These are phyloP conservation scores for Haliaeetus leucogaster DNA, from an alignment of 2,113 vertebrate species.

Conservation along the genomic window DNA sequence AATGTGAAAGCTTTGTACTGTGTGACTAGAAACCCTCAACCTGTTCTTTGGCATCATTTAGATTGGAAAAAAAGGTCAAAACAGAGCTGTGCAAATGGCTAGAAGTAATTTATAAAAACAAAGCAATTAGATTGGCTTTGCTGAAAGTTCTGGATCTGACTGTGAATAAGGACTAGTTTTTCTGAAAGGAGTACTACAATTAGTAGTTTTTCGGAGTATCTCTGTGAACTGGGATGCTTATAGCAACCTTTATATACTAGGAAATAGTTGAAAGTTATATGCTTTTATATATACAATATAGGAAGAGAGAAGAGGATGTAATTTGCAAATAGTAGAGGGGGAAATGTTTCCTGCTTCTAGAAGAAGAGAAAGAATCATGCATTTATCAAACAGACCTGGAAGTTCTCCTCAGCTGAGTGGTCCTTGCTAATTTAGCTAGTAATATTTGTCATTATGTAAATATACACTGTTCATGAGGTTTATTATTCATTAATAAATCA, in stretches of 20 bases:
- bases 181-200: background rate
- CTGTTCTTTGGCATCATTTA: background rate
- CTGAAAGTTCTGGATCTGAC: background rate
- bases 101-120: background rate
- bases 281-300: background rate
- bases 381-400: background rate
- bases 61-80: background rate
- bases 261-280: background rate
- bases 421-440: background rate
- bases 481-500: background rate
- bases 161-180: background rate
- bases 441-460: background rate
- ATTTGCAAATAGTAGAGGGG: background rate
- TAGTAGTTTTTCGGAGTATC: background rate
- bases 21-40: background rate
- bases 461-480: background rate
- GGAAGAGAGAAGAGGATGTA: background rate
- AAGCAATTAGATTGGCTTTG: background rate
- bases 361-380: background rate
- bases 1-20: background rate
- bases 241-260: background rate
- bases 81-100: background rate
- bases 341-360: background rate
- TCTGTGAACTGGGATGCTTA: background rate
- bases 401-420: background rate